Base-by-base conservation (phyloP, 2,888 invertebrate genomes). In the Neria commutata region DNA sequence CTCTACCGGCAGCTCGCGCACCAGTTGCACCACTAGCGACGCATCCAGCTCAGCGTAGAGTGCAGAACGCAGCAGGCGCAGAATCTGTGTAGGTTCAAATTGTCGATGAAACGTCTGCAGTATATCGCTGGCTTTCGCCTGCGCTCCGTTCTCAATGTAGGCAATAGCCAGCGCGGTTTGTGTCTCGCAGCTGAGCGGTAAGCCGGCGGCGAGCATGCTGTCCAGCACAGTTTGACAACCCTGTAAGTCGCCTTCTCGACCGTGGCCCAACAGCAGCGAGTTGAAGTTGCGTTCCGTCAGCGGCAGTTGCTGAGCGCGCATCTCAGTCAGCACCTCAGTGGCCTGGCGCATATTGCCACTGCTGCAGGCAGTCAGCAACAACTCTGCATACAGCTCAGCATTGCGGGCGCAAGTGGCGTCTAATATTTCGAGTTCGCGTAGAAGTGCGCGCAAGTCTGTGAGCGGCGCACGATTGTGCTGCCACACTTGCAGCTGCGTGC, bases 271-370 rank as follows among this genome's bases (percentile, higher is more conserved):
- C 10, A 89, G 84, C 0, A 91, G 79, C 0, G 85, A 83, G 67
- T 86, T 86, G 54, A 88, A 88, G 19, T 86, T 80, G 58, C 78
- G 80, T 67, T 87, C 87, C n/a, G 85, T 85, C 0, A 87, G 81
- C 1, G 86, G 77, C 46, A 86, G 75, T 1, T 80, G 80, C 17
- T 80, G 78, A 1, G 82, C 71, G 67, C 87, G 87, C 86, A 90
- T 89, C 48, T 85, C 84, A 1, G 85, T 80, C 55, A 90, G 79
- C 5, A 89, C 81, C 50, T 79, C 76, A 67, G 85, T 84, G 0
- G 86, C 84, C 70, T 87, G 84, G 29, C 85, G 82, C 17, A 86
- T 73, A 68, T 89, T 85, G 14, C 88, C 89, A 26, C 67, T 70
- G 53, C 86, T 84, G 56, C 86, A 87, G 4, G 85, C 83, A 52